These are phyloP conservation scores for Gonatopus flavifemur DNA, from an alignment of 1,140 invertebrate species.

Conservation along the genomic window DNA sequence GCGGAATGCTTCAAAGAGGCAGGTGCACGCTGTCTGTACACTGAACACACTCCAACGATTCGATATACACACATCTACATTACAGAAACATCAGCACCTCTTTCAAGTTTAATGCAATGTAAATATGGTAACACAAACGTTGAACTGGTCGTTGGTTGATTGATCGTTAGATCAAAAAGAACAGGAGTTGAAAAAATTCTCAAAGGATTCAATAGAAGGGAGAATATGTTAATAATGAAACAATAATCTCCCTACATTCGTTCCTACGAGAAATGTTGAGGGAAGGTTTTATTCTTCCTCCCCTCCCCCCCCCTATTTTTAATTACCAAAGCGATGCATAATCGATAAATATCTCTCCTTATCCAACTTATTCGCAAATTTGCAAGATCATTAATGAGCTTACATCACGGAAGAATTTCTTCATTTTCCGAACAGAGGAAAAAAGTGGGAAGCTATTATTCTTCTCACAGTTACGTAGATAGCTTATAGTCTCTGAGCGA, in stretches of 20 bases:
- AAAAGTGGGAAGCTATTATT: too few relatives aligned
- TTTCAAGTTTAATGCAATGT: constrained; percentile 49
- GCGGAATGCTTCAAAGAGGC: constrained; percentile 28
- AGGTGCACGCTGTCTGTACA: constrained; percentile 11
- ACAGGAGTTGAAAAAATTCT: neutral
- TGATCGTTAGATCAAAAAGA: constrained; percentile 27
- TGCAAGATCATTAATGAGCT: too few relatives aligned
- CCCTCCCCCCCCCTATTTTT: too few relatives aligned
- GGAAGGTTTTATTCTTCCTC: too few relatives aligned
- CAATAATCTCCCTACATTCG: neutral
- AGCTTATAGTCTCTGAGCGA: too few relatives aligned
- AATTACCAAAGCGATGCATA: too few relatives aligned
- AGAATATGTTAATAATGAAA: neutral
- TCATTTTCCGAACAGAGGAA: too few relatives aligned
- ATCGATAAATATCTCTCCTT: too few relatives aligned
- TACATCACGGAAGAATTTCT: too few relatives aligned
- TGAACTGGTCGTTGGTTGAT: constrained; percentile 38
- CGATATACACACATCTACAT: constrained; percentile 16
- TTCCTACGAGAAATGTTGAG: too few relatives aligned
- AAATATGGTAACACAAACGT: constrained; percentile 37
- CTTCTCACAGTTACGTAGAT: too few relatives aligned
- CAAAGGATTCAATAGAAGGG: constrained; percentile 3
- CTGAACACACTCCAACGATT: constrained; percentile 25
- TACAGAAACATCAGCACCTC: constrained; percentile 26
- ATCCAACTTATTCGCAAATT: too few relatives aligned